These are phyloP conservation scores for Dysidea cf. avara DNA, from an alignment of 37 sponge, comb jelly and placozoan genomes.

Conservation along the genomic window DNA sequence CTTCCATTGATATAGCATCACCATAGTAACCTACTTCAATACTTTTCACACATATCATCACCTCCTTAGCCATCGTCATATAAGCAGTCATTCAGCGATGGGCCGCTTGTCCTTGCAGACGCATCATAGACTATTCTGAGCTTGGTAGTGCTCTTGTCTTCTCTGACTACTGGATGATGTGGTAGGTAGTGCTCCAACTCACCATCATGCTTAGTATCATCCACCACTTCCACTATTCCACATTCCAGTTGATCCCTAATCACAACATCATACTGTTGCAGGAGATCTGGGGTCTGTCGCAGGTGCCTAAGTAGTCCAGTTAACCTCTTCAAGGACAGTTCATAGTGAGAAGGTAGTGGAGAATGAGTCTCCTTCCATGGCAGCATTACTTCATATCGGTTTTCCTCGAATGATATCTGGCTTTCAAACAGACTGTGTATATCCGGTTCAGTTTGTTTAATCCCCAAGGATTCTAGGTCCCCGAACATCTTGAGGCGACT, in stretches of 20 bases:
- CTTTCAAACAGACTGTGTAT: neutral
- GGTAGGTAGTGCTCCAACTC: slow-evolving; percentile 29
- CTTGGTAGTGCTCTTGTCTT: slow-evolving; percentile 38
- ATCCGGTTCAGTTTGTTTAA: neutral
- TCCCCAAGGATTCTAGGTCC: slow-evolving; percentile 18
- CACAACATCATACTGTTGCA: neutral
- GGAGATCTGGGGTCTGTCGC: neutral
- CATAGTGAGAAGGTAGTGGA: neutral
- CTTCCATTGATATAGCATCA: too few relatives aligned
- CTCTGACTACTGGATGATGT: slow-evolving; percentile 33
- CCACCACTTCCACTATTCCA: slow-evolving; percentile 34
- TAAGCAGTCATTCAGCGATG: slow-evolving; percentile 41
- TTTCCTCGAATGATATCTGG: neutral
- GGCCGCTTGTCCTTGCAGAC: slow-evolving; percentile 29
- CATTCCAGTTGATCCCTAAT: slow-evolving; percentile 9
- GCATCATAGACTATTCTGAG: slow-evolving; percentile 40
- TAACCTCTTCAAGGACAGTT: neutral
- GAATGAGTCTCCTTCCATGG: slow-evolving; percentile 19
- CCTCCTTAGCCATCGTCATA: too few relatives aligned
- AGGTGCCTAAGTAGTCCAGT: neutral
- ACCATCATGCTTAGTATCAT: neutral
- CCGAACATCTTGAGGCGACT: neutral
- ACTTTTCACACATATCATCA: too few relatives aligned
- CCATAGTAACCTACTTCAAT: too few relatives aligned
- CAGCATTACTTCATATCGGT: neutral